Evolutionary conservation across 2,888 invertebrate genomes (phyloP).

Genomic region (Pterostichus madidus): DNA sequence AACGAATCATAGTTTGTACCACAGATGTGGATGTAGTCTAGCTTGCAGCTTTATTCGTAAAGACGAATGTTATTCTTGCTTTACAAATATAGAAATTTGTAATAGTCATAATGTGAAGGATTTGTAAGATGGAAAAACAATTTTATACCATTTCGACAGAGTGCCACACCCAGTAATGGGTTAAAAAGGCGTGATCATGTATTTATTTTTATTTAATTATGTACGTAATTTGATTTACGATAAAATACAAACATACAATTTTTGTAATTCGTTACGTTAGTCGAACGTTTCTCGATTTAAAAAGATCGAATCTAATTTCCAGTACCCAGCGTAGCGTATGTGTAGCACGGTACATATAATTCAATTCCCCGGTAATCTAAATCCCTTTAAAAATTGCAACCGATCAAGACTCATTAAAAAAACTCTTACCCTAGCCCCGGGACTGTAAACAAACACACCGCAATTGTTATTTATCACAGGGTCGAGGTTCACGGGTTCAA

Average conservation of each 20-base stretch:
- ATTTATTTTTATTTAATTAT: no score
- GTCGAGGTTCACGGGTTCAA: constrained; percentile 11
- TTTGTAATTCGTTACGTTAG: neutral
- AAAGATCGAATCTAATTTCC: neutral
- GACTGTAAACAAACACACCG: constrained; percentile 45
- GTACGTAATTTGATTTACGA: no score
- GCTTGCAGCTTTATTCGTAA: no score
- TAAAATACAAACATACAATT: no score
- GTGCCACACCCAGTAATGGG: no score
- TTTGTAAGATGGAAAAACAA: no score
- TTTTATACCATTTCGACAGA: no score
- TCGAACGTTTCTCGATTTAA: neutral
- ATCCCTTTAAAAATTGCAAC: constrained; percentile 34
- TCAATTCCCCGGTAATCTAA: constrained; percentile 34
- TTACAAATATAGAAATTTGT: no score
- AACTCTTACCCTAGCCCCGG: constrained; percentile 5
- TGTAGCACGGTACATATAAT: constrained; percentile 23
- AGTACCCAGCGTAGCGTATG: neutral
- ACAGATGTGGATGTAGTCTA: no score
- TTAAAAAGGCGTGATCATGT: no score
- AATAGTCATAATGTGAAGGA: no score
- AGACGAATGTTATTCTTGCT: no score
- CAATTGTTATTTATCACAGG: constrained; percentile 61
- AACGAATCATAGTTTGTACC: neutral
- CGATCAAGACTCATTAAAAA: constrained; percentile 38